Evolutionary conservation across 1,140 invertebrate species (phyloP).

Genomic region (Rhyacophila brunnea): DNA sequence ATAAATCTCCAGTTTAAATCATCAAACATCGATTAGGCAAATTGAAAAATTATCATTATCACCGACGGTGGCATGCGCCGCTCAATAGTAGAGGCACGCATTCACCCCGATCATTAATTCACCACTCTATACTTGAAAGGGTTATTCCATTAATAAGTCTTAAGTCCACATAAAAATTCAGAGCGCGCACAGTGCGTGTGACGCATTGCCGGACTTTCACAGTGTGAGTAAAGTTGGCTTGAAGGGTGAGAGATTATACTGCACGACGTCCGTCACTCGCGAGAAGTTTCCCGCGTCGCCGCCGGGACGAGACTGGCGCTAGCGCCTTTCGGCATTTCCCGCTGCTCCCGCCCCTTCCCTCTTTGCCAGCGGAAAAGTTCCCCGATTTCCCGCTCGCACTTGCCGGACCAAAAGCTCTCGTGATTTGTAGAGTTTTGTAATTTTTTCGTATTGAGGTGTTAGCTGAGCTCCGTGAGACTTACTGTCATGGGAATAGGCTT

Average conservation of each 20-base stretch:
- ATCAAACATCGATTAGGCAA: too few relatives aligned
- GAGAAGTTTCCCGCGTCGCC: conserved; percentile 12
- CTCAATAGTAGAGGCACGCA: too few relatives aligned
- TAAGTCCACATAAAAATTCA: background rate
- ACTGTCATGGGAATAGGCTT: conserved; percentile 7
- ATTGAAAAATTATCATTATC: too few relatives aligned
- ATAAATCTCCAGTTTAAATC: too few relatives aligned
- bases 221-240: too few relatives aligned
- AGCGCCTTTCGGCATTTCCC: background rate
- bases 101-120: conserved; percentile 5
- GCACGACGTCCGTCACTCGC: background rate
- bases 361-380: conserved; percentile 1
- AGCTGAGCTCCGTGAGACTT: conserved; percentile 4
- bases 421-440: conserved; percentile 30
- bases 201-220: too few relatives aligned
- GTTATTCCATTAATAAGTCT: conserved; percentile 8
- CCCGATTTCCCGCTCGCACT: conserved; percentile 1
- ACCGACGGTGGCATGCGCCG: too few relatives aligned
- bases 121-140: background rate
- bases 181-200: too few relatives aligned
- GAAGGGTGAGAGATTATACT: too few relatives aligned
- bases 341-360: background rate
- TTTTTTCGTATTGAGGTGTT: conserved; percentile 31
- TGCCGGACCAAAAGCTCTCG: conserved; percentile 8
- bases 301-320: conserved; percentile 21